Base-by-base conservation (phyloP, 2,113 vertebrate genomes). In the Mustela nigripes region DNA sequence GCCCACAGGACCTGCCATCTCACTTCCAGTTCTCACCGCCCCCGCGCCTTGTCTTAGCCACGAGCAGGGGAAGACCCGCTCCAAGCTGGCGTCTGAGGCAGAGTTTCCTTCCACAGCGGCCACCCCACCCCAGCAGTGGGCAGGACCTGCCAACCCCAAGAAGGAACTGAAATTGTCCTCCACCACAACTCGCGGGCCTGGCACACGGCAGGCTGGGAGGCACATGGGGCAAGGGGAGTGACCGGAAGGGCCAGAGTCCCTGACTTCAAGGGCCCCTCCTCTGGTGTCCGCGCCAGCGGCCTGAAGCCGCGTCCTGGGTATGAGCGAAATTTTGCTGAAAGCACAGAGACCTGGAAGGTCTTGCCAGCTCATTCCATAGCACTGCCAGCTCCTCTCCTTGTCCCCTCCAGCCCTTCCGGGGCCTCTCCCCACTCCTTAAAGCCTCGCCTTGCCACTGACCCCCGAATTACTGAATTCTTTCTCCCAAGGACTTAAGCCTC, bases 91-190 rank as follows among this genome's bases (percentile, higher is more conserved):
- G 21, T 36, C 65, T 78, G 50, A 48, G 65, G 74, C 63, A 26
- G 11, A 53, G 6, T 42, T 82, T 92, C 96, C 86, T 82, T 50
- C 82, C 79, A 6, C 65, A 0, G 45, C 2, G 60, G 79, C 67
- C 7, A 22, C 86, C 65, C 56, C 26, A 39, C 80, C 89, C 76
- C 11, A 39, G 15, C 12, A 45, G 39, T 31, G 56, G 74, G 80
- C 62, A 74, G 60, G 7, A 11, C 53, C 67, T 39, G 33, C 36
- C 33, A 56, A 42, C 92, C 60, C 60, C 65, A 82, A 67, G 58
- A n/a, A 60, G 88, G 95, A 97, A 97, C 87, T 63, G 93, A 97
- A 81, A 88, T 50, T 16, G 22, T 31, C 71, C 26, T 86, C 71
- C 4, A 22, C 82, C 45, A 18, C 94, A 9, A 21, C 92, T 62